Evolutionary conservation across 1,140 invertebrate genomes (phyloP), one percentile per base, ranked within the genome.

Genomic region (Aphaenogaster rudis): DNA sequence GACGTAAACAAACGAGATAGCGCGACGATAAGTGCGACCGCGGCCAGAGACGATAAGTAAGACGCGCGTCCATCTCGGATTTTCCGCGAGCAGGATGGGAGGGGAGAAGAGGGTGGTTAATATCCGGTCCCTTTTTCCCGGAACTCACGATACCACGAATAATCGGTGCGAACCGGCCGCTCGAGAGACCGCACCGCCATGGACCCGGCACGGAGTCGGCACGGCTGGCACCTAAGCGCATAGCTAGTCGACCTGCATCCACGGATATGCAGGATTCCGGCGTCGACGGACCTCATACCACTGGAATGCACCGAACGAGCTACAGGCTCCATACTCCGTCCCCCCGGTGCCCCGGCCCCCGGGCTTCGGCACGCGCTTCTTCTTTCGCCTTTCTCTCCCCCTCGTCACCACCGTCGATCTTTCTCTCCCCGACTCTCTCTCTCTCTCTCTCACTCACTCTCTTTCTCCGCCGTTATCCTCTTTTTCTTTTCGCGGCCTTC

Each of bases 141-240:
- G 79, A 57, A 45, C 21, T 76, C 28, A 71, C 42, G 69, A 84
- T 84, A 74, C 80, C 69, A 45, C 57, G 80, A 76, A 76, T 76
- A 84, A 84, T 84, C 80, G 80, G 69, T 57, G 79, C 66, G 50
- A 61, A 42, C 36, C 74, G 76, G 15, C 15, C 57, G 74, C 39
- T 63, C 59, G 64, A 57, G 64, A 80, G 78, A 80, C 78, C 63
- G 78, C 64, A 88, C 86, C 66, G 89, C 85, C 87, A 88, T 86
- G 81, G 28, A 61, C 48, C 48, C 77, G 86, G 86, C 64, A 89
- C 82, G 88, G 82, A 66, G 33, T 79, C 85, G 87, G 84, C 76
- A 90, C 86, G 88, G 88, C 90, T 91, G 89, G 90, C 91, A 92
- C 91, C 91, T 91, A 88, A 90, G 74, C 84, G 88, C 91, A 91